Evolutionary conservation across 2,888 invertebrate genomes (phyloP), one percentile per base, ranked within the genome.

Genomic region (Limnephilus rhombicus): DNA sequence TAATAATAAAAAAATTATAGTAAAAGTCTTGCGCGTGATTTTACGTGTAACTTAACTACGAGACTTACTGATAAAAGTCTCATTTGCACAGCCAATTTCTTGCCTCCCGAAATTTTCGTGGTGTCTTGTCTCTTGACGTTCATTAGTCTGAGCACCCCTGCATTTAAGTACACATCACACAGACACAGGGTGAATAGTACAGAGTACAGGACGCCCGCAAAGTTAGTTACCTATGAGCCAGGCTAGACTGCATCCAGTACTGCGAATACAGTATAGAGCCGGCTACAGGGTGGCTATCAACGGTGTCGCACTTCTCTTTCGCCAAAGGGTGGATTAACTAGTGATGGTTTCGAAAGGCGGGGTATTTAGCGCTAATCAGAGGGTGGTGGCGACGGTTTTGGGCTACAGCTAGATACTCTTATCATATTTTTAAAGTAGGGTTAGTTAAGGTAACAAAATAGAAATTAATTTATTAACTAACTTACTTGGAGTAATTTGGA

Each of bases 281-380:
- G 53, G 53, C 15, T 53, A 83, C 83, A 83, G 83, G 37, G 18
- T 37, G 34, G 37, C 83, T 83, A 83, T 83, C 83, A 83, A 34
- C 11, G 24, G 45, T 85, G 45, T 85, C 85, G 85, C 85, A 45
- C n/a, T 45, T 45, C 41, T 41, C 85, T 41, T 85, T 68, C 53
- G 18, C 18, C 53, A 68, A 68, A 41, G 85, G 85, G 45, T 83
- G 37, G 83, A 34, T 83, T 68, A 68, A 68, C 53, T 68, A 68
- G 53, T 68, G 53, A 31, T 29, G 34, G 34, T 3, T 83, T 9
- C 83, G 83, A 37, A 41, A 41, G 41, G 85, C 45, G 37, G 85
- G 85, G 85, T 85, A 85, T 85, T 85, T 85, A 85, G 85, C 85
- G 41, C 45, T 85, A 85, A 85, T 85, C 85, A 85, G 85, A 24